Base-by-base conservation (phyloP, 2,797 vertebrate genomes). In the Ammospiza maritima region DNA sequence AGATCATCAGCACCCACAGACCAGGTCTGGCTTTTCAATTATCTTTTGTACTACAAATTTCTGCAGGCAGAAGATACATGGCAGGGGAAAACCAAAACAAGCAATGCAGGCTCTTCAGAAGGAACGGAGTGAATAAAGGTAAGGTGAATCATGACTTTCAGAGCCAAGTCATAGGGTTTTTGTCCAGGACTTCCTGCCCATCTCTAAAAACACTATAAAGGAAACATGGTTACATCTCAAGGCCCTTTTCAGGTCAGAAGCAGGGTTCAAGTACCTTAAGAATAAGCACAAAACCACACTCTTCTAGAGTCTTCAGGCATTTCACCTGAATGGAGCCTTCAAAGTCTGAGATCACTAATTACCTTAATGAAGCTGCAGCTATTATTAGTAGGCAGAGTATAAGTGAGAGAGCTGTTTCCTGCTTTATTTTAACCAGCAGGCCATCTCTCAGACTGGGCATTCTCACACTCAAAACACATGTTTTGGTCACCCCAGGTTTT, bases 151-250 rank as follows among this genome's bases (percentile, higher is more conserved):
- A 26, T 30, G 45, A 79, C 19, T 34, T 78, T 38, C 30, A 42
- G 36, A 71, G 20, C 19, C 23, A 51, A 30, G 26, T 30, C 13
- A 21, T 3, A 1, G 0, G 1, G 0, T 0, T 66, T 71, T 71
- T 65, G 58, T 4, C 20, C 47, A 69, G 38, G 54, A 50, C 23
- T 67, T 77, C 16, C 62, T 62, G 13, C 16, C 26, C 40, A 40
- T 30, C 22, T 87, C 61, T 87, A 72, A 54, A 87, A 88, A 65
- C 7, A 48, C 16, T 25, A 26, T 14, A 56, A 92, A 74, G 22
- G 17, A 48, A 56, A 66, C 0, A 0, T 11, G 44, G 20, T 44
- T 78, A 58, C 36, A 69, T 29, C 56, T 51, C n/a, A 44, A 90
- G 36, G 18, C 12, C 50, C 16, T 77, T 85, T 85, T 48, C 51